Evolutionary conservation across 2,113 vertebrate species (phyloP).

Genomic region (Willisornis vidua): DNA sequence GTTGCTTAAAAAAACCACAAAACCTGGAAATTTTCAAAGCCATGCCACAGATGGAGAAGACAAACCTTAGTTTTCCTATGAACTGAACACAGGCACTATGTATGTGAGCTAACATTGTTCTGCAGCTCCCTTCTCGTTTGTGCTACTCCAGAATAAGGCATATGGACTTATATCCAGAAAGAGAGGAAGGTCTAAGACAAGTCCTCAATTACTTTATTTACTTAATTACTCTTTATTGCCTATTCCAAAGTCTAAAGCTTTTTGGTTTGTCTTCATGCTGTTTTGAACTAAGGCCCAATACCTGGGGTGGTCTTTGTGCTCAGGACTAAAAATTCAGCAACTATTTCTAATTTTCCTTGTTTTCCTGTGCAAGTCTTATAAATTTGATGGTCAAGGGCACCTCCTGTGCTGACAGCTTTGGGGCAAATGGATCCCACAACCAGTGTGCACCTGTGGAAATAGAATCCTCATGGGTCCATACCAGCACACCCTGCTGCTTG

Average conservation of each 20-base stretch:
- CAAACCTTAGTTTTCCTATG: background rate
- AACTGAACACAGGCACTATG: too few species aligned
- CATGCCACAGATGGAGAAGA: background rate
- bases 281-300: background rate
- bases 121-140: background rate
- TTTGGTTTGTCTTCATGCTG: background rate
- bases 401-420: background rate
- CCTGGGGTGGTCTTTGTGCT: background rate
- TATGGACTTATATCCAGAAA: background rate
- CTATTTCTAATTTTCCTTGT: background rate
- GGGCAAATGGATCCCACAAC: background rate
- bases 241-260: background rate
- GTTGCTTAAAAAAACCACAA: background rate
- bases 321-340: background rate
- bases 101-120: fast-evolving
- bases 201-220: background rate
- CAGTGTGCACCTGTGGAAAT: background rate
- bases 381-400: background rate
- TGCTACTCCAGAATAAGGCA: background rate
- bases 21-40: background rate
- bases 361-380: background rate
- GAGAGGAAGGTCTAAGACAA: background rate
- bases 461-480: background rate
- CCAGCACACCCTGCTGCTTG: background rate
- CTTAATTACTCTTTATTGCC: background rate